phyloP scores from a whole-genome alignment of 1,140 invertebrate genomes.

The Cylas formicarius region DNA sequence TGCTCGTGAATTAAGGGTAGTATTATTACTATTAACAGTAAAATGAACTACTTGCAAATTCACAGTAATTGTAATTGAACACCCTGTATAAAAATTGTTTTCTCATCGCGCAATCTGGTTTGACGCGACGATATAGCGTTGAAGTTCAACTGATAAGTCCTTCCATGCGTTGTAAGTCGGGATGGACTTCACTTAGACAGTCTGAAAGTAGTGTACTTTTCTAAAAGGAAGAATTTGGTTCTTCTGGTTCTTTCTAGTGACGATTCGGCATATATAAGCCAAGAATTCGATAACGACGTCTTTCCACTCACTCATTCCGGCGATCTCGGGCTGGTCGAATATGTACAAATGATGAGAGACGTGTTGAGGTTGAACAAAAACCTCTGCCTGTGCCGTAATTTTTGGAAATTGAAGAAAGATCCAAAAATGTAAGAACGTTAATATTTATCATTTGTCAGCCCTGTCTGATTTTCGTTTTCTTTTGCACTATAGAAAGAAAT shows the following conservation, averaged over 20 bases:
- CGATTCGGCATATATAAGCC: slow-evolving; percentile 44
- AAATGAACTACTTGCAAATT: too few relatives aligned
- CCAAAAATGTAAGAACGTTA: slow-evolving; percentile 53
- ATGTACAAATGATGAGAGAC: slow-evolving; percentile 83
- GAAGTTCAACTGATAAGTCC: too few relatives aligned
- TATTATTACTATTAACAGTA: too few relatives aligned
- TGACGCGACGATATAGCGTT: too few relatives aligned
- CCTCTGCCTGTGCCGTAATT: slow-evolving; percentile 87
- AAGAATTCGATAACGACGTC: slow-evolving; percentile 32
- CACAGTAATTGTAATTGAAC: too few relatives aligned
- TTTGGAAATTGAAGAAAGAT: slow-evolving; percentile 73
- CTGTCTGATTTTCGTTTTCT: not conserved
- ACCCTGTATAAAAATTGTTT: too few relatives aligned
- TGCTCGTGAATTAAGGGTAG: too few relatives aligned
- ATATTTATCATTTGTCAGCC: too few relatives aligned
- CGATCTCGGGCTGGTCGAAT: slow-evolving; percentile 56
- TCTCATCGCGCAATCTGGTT: too few relatives aligned
- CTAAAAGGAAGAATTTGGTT: not conserved
- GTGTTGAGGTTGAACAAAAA: slow-evolving; percentile 90
- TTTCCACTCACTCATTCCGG: slow-evolving; percentile 43
- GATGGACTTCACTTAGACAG: too few relatives aligned
- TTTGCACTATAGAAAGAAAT: not conserved
- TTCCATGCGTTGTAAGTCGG: too few relatives aligned
- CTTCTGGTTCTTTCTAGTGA: slow-evolving; percentile 25
- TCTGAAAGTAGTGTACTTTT: slow-evolving; percentile 4